These are phyloP conservation scores for Nasua narica DNA, from an alignment of 2,797 vertebrate species.

Conservation along the genomic window DNA sequence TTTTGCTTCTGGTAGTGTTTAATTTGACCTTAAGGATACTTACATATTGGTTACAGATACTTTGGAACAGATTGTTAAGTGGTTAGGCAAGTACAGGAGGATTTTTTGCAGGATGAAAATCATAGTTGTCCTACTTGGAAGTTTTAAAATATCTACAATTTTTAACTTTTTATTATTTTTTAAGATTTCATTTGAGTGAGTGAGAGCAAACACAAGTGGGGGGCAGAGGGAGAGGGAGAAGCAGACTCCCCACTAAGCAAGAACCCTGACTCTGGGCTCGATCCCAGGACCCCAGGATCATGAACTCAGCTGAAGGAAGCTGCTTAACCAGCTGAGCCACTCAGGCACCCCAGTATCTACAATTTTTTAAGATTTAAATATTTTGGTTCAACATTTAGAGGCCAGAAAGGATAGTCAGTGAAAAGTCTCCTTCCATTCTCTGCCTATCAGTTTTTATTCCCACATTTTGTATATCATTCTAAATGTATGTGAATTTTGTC, in stretches of 20 bases:
- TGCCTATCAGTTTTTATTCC: background rate
- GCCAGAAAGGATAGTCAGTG: background rate
- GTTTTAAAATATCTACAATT: background rate
- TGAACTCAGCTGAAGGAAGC: no score
- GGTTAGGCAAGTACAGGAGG: background rate
- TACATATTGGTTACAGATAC: background rate
- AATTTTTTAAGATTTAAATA: background rate
- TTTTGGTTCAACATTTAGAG: background rate
- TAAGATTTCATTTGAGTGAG: background rate
- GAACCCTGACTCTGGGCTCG: no score
- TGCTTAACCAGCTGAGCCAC: background rate
- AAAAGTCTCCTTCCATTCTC: background rate
- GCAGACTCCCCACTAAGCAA: no score
- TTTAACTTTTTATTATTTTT: background rate
- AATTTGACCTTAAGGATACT: background rate
- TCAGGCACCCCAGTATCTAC: background rate
- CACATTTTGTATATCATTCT: background rate
- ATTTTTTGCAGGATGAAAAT: background rate
- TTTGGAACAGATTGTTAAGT: background rate
- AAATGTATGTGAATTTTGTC: background rate
- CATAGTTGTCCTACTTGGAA: background rate
- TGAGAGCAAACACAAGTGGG: background rate
- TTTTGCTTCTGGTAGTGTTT: background rate
- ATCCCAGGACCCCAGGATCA: no score
- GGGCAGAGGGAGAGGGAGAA: background rate